Percentiles rank a stretch among this genome's conserved stretches.
phyloP scores from a whole-genome alignment of 2,113 vertebrate species.

The Thryonomys swinderianus region DNA sequence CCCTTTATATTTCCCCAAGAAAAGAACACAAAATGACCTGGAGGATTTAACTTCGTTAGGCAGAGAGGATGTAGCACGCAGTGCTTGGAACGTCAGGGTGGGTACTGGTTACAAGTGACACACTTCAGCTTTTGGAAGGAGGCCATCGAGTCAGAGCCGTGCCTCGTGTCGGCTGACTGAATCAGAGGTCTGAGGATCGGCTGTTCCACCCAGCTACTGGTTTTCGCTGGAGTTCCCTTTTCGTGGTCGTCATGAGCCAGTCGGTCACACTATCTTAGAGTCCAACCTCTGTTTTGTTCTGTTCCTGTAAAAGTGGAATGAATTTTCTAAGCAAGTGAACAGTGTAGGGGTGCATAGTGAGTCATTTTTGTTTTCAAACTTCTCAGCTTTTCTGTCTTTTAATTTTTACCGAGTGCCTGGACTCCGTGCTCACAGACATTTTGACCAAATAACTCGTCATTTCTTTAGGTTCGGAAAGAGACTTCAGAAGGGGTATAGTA shows the following conservation, averaged over 20 bases:
- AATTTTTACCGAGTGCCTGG: background rate
- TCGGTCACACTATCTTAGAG: background rate
- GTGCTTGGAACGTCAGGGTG: background rate
- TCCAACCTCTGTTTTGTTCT: background rate
- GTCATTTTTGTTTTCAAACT: constrained; percentile 18
- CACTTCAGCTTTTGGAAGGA: background rate
- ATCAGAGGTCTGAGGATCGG: background rate
- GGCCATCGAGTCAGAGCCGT: background rate
- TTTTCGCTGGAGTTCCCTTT: background rate
- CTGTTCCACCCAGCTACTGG: background rate
- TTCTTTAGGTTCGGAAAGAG: background rate
- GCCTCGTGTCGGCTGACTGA: background rate
- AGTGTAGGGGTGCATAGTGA: background rate
- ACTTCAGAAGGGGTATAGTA: background rate
- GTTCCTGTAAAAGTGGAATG: background rate
- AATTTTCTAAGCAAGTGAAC: background rate
- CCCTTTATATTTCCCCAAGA: background rate
- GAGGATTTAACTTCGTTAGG: background rate
- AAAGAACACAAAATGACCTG: background rate
- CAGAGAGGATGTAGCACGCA: background rate
- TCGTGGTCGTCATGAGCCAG: background rate
- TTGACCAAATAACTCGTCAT: background rate
- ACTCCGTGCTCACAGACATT: background rate
- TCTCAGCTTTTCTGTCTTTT: background rate
- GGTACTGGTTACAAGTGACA: background rate